Conservation (phyloP, 2,797 vertebrate species). For the Enteromius treurensis region DNA sequence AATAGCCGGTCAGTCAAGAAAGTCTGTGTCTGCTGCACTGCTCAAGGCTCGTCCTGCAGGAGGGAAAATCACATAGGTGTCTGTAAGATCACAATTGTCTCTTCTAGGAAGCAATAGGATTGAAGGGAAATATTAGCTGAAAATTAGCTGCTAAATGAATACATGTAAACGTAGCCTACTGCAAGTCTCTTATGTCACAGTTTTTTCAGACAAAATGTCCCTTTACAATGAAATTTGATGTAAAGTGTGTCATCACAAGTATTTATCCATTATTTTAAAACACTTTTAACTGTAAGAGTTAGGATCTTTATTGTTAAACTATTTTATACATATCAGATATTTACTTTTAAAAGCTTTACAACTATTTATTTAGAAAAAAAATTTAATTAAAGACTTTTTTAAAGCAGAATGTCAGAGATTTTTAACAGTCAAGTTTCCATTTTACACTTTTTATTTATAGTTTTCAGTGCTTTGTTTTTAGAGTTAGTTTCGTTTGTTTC, state of each 20-base stretch:
- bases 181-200: not conserved
- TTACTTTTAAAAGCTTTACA: not conserved
- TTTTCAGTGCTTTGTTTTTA: not conserved
- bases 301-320: not conserved
- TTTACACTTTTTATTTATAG: not conserved
- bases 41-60: not conserved
- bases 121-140: not conserved
- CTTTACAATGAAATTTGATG: not conserved
- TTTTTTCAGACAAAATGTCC: not conserved
- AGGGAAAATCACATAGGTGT: not conserved
- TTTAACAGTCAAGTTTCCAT: not conserved
- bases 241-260: not conserved
- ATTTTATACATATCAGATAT: not conserved
- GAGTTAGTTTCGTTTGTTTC: too few species aligned
- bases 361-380: not conserved
- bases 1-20: slow-evolving; percentile 41
- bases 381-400: not conserved
- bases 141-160: not conserved
- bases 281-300: not conserved
- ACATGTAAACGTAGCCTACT: not conserved
- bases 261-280: not conserved
- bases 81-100: not conserved
- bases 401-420: not conserved
- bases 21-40: slow-evolving; percentile 21
- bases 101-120: not conserved